Conservation (phyloP, 1,140 invertebrate genomes). For the Neuroterus valhalla region DNA sequence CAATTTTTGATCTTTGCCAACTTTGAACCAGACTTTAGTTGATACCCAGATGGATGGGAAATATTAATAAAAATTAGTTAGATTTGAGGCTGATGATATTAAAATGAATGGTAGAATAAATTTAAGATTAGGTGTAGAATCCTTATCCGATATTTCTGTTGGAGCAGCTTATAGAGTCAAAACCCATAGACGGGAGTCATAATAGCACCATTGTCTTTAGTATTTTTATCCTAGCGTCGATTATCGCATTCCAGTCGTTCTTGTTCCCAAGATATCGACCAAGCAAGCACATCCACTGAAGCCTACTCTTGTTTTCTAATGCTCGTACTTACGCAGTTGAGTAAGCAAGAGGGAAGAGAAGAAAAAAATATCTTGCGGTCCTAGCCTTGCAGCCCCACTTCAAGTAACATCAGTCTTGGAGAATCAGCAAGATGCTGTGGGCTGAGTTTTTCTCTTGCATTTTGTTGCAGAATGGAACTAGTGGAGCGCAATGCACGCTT, state of each 20-base stretch:
- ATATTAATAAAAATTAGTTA: neutral
- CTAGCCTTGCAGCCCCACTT: too few relatives aligned
- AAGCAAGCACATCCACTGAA: neutral
- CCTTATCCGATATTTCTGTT: too few relatives aligned
- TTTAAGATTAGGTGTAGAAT: too few relatives aligned
- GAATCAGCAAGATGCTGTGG: neutral
- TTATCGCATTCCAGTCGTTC: conserved; percentile 4
- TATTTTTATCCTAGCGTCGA: neutral
- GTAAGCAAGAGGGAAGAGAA: neutral
- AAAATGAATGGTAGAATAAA: too few relatives aligned
- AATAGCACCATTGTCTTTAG: neutral
- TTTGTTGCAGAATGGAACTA: neutral
- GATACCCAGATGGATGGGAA: neutral
- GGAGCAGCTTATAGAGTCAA: neutral
- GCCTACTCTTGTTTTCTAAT: neutral
- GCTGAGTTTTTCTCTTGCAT: neutral
- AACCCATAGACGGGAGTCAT: neutral
- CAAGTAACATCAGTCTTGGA: neutral
- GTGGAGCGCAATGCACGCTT: too few relatives aligned
- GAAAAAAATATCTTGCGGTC: neutral
- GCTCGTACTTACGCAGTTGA: neutral
- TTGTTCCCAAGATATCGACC: neutral
- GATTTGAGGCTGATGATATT: too few relatives aligned
- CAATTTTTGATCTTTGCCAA: neutral
- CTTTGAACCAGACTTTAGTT: neutral